Evolutionary conservation across 2,797 vertebrate genomes (phyloP), one percentile per base, ranked within the genome.

Genomic region (Enteromius viviparus): DNA sequence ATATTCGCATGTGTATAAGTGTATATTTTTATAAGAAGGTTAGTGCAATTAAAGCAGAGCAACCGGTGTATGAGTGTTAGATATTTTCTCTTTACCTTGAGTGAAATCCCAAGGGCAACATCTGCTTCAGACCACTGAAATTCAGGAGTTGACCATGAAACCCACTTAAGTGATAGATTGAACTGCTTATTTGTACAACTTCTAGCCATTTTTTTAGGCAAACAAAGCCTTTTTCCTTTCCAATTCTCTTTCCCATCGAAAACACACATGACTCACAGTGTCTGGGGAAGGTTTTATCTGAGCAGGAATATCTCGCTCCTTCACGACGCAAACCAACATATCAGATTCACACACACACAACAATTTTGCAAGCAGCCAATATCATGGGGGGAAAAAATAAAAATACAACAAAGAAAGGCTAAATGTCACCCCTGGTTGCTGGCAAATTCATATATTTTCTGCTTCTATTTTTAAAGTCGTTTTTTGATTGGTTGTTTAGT

Each of bases 11-110:
- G 14, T 14, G 26, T 78, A 74, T 91, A 87, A 74, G 76, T 88
- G 86, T 92, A 89, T 85, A 81, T 86, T 86, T 88, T 85, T 83
- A 76, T 76, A 81, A 62, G 80, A 69, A 51, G 32, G 64, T 80
- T 83, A 82, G 76, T 29, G 62, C 70, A 84, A 64, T 86, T 81
- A 83, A 40, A 71, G 70, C 65, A 64, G 19, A 70, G 79, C 83
- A 82, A 74, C 62, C 53, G 26, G 9, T 70, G 66, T 81, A 29
- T 78, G 75, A 76, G 70, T 65, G 49, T 37, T 37, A 60, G 62
- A 66, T 42, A 76, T 34, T 69, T 72, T 37, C 32, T 77, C 68
- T 79, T 64, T 53, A 86, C 23, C 80, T 75, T 86, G 69, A 85
- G 83, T 86, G 72, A 83, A 81, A 66, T 87, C 88, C 86, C 86